phyloP scores from a whole-genome alignment of 2,113 vertebrate genomes.

The Neolamprologus hecqui region DNA sequence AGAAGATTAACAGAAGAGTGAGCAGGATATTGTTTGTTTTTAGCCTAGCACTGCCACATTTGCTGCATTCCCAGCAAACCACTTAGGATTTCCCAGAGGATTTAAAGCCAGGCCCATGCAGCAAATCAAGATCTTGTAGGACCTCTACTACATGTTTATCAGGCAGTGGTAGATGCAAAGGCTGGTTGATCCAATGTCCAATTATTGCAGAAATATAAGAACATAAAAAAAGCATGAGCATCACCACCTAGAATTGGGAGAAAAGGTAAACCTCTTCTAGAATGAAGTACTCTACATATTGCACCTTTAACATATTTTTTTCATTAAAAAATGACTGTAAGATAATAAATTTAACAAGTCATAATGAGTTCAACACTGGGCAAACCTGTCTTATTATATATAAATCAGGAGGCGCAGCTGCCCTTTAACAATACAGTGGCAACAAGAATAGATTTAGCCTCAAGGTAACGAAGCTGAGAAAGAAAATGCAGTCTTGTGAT shows the following conservation, averaged over 20 bases:
- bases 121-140: not conserved
- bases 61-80: not conserved
- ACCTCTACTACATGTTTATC: not conserved
- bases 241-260: not conserved
- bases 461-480: not conserved
- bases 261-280: not conserved
- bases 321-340: not conserved
- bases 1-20: not conserved
- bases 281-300: not conserved
- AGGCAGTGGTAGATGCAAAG: not conserved
- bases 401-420: not conserved
- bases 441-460: not conserved
- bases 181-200: not conserved
- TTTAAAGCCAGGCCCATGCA: not conserved
- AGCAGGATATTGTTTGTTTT: not conserved
- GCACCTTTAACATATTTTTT: not conserved
- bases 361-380: not conserved
- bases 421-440: not conserved
- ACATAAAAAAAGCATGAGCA: not conserved
- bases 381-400: not conserved
- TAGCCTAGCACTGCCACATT: not conserved
- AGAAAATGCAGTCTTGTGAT: not conserved
- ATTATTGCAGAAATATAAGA: not conserved
- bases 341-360: not conserved
- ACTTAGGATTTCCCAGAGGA: not conserved